Evolutionary conservation across 2,888 invertebrate genomes (phyloP).

Genomic region (Lasioglossum lativentre): DNA sequence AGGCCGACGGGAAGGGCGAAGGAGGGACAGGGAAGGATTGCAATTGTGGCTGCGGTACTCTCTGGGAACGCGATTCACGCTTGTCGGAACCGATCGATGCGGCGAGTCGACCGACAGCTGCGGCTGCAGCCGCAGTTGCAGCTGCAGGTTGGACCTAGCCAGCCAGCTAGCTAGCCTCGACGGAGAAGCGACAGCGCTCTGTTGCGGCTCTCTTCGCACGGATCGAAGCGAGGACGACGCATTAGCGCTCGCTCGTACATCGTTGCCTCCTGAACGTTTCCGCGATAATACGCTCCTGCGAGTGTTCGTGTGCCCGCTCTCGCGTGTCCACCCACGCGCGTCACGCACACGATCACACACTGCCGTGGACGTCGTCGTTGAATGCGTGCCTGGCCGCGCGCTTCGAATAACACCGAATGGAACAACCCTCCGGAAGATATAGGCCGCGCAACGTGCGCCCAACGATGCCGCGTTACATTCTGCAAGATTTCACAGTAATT

Average conservation of each 20-base stretch:
- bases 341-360: neutral
- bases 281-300: slow-evolving; percentile 47
- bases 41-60: slow-evolving; percentile 68
- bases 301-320: neutral
- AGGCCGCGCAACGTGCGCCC: slow-evolving; percentile 7
- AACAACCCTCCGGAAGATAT: slow-evolving; percentile 13
- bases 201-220: slow-evolving; percentile 36
- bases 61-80: slow-evolving; percentile 67
- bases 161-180: slow-evolving; percentile 34
- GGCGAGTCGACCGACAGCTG: slow-evolving; percentile 58
- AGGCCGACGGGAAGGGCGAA: slow-evolving; percentile 14
- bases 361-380: slow-evolving; percentile 7
- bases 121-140: slow-evolving; percentile 52
- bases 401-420: slow-evolving; percentile 42
- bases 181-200: slow-evolving; percentile 43
- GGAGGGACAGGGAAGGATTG: slow-evolving; percentile 49
- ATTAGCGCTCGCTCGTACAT: slow-evolving; percentile 51
- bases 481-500: neutral
- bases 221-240: slow-evolving; percentile 60
- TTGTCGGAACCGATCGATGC: slow-evolving; percentile 64
- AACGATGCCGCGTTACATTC: neutral
- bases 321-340: neutral
- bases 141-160: slow-evolving; percentile 46
- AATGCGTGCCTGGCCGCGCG: slow-evolving; percentile 37
- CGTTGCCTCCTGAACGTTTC: slow-evolving; percentile 56